Conservation (phyloP, 2,888 invertebrate genomes). For the Ophion ventricosus region DNA sequence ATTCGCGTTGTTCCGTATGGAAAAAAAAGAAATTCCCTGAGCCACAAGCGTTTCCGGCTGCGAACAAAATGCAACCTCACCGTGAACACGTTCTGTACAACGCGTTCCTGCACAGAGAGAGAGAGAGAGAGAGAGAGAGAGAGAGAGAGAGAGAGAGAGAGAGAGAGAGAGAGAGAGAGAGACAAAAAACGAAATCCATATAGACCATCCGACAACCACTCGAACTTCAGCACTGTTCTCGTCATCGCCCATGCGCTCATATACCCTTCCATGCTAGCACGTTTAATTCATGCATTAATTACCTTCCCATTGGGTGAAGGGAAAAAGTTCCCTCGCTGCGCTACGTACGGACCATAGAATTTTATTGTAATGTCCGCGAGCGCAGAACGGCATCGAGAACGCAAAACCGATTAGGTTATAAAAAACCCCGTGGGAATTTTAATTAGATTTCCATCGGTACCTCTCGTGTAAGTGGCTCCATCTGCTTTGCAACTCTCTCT, state of each 20-base stretch:
- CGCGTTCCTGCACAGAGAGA: constrained; percentile 6
- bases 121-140: constrained; percentile 20
- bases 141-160: constrained; percentile 12
- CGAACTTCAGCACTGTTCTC: constrained; percentile 56
- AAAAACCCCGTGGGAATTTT: constrained; percentile 60
- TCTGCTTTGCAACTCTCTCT: constrained; percentile 2
- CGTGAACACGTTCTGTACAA: constrained; percentile 41
- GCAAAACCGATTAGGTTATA: constrained; percentile 54
- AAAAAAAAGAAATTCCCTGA: constrained; percentile 29
- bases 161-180: neutral
- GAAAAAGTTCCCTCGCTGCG: constrained; percentile 34
- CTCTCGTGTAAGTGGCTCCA: constrained; percentile 24
- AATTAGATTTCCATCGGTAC: constrained; percentile 61
- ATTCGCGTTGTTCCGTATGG: constrained; percentile 44
- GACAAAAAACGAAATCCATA: constrained; percentile 40
- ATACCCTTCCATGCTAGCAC: constrained; percentile 22
- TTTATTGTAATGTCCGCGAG: constrained; percentile 62
- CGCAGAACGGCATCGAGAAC: constrained; percentile 52
- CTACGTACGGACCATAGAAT: constrained; percentile 52
- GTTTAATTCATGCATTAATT: constrained; percentile 64
- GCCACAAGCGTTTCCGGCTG: constrained; percentile 40
- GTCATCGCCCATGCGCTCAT: constrained; percentile 43
- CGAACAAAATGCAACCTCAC: constrained; percentile 23
- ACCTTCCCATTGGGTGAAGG: constrained; percentile 25
- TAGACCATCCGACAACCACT: constrained; percentile 52